These are phyloP conservation scores for Catalaphyllia jardinei DNA, from an alignment of 64 coral and sea anemone genomes.

Conservation along the genomic window DNA sequence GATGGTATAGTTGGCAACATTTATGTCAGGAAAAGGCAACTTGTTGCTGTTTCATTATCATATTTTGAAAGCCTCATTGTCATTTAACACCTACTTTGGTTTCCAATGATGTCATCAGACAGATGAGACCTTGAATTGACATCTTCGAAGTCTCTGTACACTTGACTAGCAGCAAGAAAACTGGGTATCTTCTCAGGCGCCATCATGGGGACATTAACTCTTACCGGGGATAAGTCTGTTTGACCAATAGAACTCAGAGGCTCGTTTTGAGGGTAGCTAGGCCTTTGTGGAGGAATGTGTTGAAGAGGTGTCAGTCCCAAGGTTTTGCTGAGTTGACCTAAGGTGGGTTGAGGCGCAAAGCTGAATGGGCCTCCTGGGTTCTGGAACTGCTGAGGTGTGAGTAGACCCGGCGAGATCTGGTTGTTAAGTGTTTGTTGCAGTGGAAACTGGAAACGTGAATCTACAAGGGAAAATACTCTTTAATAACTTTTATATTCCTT, in stretches of 20 bases:
- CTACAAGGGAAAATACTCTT: neutral
- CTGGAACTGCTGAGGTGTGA: conserved; percentile 14
- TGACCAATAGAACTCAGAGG: neutral
- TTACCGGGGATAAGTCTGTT: neutral
- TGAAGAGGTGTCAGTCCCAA: conserved; percentile 18
- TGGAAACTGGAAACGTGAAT: conserved; percentile 8
- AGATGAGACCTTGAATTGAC: conserved; percentile 15
- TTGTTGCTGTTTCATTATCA: too few species aligned
- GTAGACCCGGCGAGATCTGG: neutral
- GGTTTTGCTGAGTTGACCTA: conserved; percentile 13
- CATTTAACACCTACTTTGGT: conserved; percentile 1
- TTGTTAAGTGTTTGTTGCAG: conserved; percentile 20
- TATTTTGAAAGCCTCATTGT: too few species aligned
- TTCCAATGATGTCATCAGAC: conserved; percentile 5
- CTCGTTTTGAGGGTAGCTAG: neutral
- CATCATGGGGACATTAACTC: conserved; percentile 6
- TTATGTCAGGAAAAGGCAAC: too few species aligned
- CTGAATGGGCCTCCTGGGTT: neutral
- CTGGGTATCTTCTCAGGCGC: conserved; percentile 32
- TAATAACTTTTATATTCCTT: too few species aligned
- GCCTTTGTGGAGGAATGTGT: neutral
- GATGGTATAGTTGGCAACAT: too few species aligned
- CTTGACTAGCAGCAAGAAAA: conserved; percentile 35
- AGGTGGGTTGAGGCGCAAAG: neutral
- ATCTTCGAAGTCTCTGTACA: conserved; percentile 40